Evolutionary conservation across 92 coral and sea anemone species (phyloP).

Genomic region (Blastomussa wellsi): DNA sequence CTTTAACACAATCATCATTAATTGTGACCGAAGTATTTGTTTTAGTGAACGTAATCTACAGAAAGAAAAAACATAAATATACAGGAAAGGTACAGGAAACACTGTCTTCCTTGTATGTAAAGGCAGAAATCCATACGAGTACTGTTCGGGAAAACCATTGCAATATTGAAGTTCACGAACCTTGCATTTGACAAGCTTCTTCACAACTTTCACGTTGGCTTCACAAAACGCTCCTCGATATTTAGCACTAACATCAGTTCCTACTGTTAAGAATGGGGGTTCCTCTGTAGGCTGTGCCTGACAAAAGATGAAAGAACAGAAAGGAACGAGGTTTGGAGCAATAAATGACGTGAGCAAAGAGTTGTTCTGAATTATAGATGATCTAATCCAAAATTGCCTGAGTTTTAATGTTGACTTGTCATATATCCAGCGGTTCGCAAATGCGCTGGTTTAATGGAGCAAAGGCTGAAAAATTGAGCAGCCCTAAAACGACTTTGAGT

Average conservation of each 20-base stretch:
- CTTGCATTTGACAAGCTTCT: slow-evolving; percentile 98
- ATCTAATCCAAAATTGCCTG: slow-evolving; percentile 48
- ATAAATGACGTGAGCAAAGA: slow-evolving; percentile 90
- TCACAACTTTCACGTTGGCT: slow-evolving; percentile 93
- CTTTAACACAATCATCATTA: slow-evolving; percentile 92
- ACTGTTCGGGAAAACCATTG: slow-evolving; percentile 1
- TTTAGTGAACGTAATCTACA: slow-evolving; percentile 83
- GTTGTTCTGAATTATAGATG: slow-evolving; percentile 92
- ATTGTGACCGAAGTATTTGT: slow-evolving; percentile 80
- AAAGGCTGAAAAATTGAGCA: slow-evolving; percentile 8
- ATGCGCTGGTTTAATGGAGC: slow-evolving; percentile 30
- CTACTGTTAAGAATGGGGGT: slow-evolving; percentile 95
- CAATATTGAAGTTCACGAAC: slow-evolving; percentile 47
- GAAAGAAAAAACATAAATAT: slow-evolving; percentile 19
- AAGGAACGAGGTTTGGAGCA: slow-evolving; percentile 72
- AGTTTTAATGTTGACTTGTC: slow-evolving; percentile 46
- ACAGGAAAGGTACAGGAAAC: slow-evolving; percentile 24
- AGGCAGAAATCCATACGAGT: slow-evolving; percentile 11
- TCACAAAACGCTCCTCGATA: slow-evolving; percentile 99
- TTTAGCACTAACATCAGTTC: slow-evolving; percentile 99
- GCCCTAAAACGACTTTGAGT: neutral
- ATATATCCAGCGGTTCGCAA: slow-evolving; percentile 53
- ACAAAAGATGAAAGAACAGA: slow-evolving; percentile 58
- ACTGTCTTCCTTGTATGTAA: neutral
- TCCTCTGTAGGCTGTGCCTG: slow-evolving; percentile 96